Percentiles rank a stretch among this genome's conserved stretches.
Evolutionary conservation across 2,797 vertebrate species (phyloP).

Genomic region (Pitangus sulphuratus): DNA sequence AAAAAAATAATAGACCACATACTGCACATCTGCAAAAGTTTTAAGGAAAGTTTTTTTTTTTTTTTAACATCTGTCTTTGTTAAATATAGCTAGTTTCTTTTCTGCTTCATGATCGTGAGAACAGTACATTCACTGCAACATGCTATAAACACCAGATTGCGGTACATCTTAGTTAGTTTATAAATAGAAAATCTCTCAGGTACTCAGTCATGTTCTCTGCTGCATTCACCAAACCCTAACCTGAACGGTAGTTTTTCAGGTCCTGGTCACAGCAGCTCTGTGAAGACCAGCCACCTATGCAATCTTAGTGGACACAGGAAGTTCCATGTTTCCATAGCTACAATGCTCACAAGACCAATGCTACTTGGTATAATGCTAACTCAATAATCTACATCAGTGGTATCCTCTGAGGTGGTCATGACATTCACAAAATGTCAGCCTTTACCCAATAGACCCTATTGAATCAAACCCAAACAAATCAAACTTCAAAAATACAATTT

Average conservation of each 20-base stretch:
- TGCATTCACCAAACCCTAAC: background rate
- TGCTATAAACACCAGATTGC: rapidly evolving
- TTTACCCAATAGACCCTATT: background rate
- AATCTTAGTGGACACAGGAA: background rate
- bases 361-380: background rate
- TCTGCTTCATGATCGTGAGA: background rate
- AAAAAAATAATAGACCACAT: background rate
- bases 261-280: background rate
- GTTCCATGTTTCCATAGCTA: background rate
- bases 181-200: background rate
- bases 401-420: background rate
- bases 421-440: conserved; percentile 23
- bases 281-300: background rate
- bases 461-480: background rate
- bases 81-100: background rate
- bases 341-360: background rate
- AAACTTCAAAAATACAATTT: background rate
- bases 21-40: background rate
- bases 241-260: background rate
- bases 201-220: background rate
- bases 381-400: background rate
- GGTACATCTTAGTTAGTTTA: background rate
- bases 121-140: background rate
- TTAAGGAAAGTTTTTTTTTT: background rate
- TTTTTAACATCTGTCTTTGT: background rate